Conservation (phyloP, 2,113 vertebrate species). For the Chaetodon auriga region DNA sequence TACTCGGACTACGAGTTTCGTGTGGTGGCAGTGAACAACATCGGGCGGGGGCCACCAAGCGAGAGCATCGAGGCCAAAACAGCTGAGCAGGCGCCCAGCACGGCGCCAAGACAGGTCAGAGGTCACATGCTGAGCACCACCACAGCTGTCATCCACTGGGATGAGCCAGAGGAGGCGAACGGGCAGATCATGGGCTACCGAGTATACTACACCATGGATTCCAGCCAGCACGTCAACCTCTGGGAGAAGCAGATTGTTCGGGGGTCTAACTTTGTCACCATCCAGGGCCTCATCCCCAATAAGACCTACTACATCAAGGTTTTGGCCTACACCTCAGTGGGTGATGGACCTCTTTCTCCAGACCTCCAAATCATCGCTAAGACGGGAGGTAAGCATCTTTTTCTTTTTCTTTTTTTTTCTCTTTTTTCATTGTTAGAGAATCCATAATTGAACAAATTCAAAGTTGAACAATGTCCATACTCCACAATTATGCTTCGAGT, state of each 20-base stretch:
- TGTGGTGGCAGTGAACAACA: constrained; percentile 98
- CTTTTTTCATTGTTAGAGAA: background rate
- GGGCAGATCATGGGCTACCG: constrained; percentile 98
- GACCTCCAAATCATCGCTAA: constrained; percentile 99
- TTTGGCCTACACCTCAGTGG: constrained; percentile 97
- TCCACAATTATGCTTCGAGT: background rate
- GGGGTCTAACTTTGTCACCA: constrained; percentile 94
- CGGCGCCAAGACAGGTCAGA: constrained; percentile 93
- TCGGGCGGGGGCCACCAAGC: constrained; percentile 94
- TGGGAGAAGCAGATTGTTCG: constrained; percentile 99
- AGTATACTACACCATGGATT: constrained; percentile 97
- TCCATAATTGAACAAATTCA: background rate
- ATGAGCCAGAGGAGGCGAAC: constrained; percentile 97
- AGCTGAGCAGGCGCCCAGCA: constrained; percentile 97
- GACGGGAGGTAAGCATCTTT: constrained; percentile 91
- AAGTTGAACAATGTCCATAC: background rate
- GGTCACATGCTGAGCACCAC: constrained; percentile 97
- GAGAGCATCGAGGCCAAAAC: constrained; percentile 96
- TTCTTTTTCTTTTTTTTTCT: no score
- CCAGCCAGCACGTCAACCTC: constrained; percentile 91
- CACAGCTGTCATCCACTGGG: constrained; percentile 98
- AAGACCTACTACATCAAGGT: constrained; percentile 98
- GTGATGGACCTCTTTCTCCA: constrained; percentile 95
- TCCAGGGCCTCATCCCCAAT: constrained; percentile 94
- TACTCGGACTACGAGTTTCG: constrained; percentile 99